phyloP scores from a whole-genome alignment of 2,888 invertebrate genomes.

The Ctenicera cuprea region DNA sequence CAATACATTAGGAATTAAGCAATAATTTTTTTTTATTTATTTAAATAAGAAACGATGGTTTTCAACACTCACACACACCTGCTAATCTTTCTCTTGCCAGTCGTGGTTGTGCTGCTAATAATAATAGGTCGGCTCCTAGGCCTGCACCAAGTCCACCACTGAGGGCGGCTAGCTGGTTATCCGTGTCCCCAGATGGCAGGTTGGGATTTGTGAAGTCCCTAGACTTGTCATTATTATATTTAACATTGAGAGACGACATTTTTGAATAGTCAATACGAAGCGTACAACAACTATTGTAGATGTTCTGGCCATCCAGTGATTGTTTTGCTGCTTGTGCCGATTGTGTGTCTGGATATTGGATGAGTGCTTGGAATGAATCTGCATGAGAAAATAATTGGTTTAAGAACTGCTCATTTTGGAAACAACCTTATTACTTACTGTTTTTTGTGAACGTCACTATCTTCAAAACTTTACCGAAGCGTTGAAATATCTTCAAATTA shows the following conservation, averaged over 20 bases:
- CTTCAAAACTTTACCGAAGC: conserved; percentile 98
- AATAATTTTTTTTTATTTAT: too few species aligned
- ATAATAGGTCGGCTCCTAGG: conserved; percentile 80
- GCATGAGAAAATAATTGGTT: conserved; percentile 71
- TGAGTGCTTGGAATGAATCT: conserved; percentile 98
- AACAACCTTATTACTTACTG: conserved; percentile 82
- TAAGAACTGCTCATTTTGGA: background rate
- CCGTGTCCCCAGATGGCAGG: conserved; percentile 94
- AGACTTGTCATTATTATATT: conserved; percentile 99
- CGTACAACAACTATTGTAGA: conserved; percentile 99
- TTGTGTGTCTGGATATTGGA: conserved; percentile 98
- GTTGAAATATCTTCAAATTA: conserved; percentile 91
- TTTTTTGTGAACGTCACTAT: conserved; percentile 99
- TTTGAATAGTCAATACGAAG: conserved; percentile 99
- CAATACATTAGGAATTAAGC: too few species aligned
- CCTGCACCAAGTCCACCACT: conserved; percentile 74
- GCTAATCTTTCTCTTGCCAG: conserved; percentile 75
- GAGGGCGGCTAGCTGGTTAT: conserved; percentile 76
- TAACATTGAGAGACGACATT: conserved; percentile 97
- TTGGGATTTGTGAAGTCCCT: conserved; percentile 99
- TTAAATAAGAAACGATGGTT: too few species aligned
- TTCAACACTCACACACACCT: too few species aligned
- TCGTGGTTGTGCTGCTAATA: conserved; percentile 74
- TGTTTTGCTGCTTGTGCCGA: conserved; percentile 98
- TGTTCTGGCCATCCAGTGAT: conserved; percentile 98